Base-by-base conservation (phyloP, 1,140 invertebrate genomes). In the Pinna nobilis region DNA sequence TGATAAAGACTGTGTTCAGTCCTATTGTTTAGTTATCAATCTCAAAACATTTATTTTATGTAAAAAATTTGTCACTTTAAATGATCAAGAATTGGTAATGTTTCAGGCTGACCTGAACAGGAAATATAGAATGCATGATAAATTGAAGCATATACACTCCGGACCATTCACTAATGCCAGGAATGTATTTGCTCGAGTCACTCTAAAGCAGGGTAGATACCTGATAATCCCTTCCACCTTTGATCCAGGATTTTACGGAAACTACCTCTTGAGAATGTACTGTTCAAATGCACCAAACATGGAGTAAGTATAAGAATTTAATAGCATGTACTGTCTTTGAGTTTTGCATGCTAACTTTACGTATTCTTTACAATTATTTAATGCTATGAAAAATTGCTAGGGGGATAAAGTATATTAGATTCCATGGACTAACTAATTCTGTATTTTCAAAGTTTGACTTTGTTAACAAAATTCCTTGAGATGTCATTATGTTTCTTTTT, bases 171-270 rank as follows among this genome's bases (percentile, higher is more conserved):
- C 90, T 4, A 88, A 90, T 74, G 88, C 87, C 32, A 81, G 92
- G 51, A 90, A 90, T 69, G 88, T 92, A 25, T 91, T 92, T 66
- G 86, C 88, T 33, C 76, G 88, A 28, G 59, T 84, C 32, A 83
- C 78, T 23, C 78, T 93, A 0, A 82, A 86, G 11, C 86, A 88
- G 57, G 93, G 93, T 15, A 85, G 91, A 13, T 93, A 94, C 85
- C 86, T 92, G n/a, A 82, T 94, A 20, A 84, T 93, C 30, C 93
- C 93, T 13, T 92, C 91, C 4, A 93, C 92, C 2, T 93, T 92
- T 88, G 90, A 92, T 47, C 90, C 92, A 7, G 89, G 90, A 23
- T 84, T 91, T 64, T 88, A 88, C 35, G 91, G 90, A 11, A 87
- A 91, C 51, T 93, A 91, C 85, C 80, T 93, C 18, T 77, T 94